Conservation (phyloP, 2,113 vertebrate genomes). For the Amphiprion percula region DNA sequence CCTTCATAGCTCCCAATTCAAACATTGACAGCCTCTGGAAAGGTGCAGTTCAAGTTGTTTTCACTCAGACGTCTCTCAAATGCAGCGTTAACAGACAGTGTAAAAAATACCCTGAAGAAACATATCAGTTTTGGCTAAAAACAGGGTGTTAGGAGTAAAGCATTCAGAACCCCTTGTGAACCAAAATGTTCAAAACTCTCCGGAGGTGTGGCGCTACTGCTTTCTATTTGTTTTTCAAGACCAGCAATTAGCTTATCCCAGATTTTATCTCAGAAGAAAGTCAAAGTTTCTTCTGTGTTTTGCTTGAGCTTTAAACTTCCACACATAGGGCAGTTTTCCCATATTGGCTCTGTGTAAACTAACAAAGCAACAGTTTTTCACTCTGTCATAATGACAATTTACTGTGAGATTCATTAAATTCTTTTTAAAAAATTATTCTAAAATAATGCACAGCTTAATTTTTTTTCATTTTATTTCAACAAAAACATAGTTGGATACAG, state of each 20-base stretch:
- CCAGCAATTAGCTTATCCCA: constrained; percentile 38
- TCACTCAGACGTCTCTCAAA: constrained; percentile 70
- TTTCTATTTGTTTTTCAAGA: constrained; percentile 44
- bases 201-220: constrained; percentile 31
- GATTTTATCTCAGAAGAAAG: constrained; percentile 35
- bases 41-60: constrained; percentile 80
- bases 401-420: constrained; percentile 15
- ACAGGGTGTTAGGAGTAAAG: constrained; percentile 71
- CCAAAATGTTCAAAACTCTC: constrained; percentile 60
- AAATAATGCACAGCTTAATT: constrained; percentile 25
- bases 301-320: constrained; percentile 3
- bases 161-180: constrained; percentile 64
- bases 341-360: not conserved
- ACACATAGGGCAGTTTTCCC: constrained; percentile 8
- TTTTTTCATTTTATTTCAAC: constrained; percentile 10
- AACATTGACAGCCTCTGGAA: constrained; percentile 77
- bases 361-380: constrained; percentile 8
- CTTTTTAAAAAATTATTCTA: constrained; percentile 4
- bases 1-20: constrained; percentile 74
- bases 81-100: constrained; percentile 68
- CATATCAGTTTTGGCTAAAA: constrained; percentile 77
- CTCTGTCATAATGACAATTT: constrained; percentile 15
- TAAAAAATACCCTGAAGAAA: constrained; percentile 77
- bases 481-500: constrained; percentile 44
- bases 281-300: not conserved